Evolutionary conservation across 1,140 invertebrate species (phyloP).

Genomic region (Plodia interpunctella): DNA sequence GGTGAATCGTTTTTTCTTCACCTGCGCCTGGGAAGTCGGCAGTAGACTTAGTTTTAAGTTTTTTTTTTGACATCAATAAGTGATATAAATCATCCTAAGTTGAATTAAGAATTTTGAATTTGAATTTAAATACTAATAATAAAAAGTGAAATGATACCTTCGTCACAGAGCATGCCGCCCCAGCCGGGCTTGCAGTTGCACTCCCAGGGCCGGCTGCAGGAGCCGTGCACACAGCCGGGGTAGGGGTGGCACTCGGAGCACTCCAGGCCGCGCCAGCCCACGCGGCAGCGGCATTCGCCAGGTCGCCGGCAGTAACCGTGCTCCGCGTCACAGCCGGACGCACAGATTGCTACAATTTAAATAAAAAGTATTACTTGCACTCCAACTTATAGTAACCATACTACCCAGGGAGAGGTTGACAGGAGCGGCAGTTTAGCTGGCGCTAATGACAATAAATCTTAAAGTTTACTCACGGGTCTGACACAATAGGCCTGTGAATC

Average conservation of each 20-base stretch:
- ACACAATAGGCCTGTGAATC: slow-evolving; percentile 92
- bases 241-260: slow-evolving; percentile 91
- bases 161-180: slow-evolving; percentile 93
- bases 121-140: no score
- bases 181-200: slow-evolving; percentile 90
- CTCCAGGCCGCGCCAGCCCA: slow-evolving; percentile 90
- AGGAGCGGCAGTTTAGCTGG: no score
- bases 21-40: no score
- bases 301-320: slow-evolving; percentile 91
- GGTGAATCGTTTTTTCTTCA: no score
- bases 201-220: slow-evolving; percentile 91
- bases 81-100: no score
- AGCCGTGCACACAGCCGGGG: slow-evolving; percentile 90
- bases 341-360: slow-evolving; percentile 84
- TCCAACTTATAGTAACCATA: no score
- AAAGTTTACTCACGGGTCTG: slow-evolving; percentile 87
- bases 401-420: no score
- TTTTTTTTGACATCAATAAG: no score
- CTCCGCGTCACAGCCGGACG: slow-evolving; percentile 87
- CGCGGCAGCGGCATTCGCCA: slow-evolving; percentile 86
- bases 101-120: no score
- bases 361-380: no score
- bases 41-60: no score
- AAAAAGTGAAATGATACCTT: slow-evolving; percentile 77
- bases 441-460: neutral